Conservation (phyloP, 2,113 vertebrate species). For the Oreamnos americanus region DNA sequence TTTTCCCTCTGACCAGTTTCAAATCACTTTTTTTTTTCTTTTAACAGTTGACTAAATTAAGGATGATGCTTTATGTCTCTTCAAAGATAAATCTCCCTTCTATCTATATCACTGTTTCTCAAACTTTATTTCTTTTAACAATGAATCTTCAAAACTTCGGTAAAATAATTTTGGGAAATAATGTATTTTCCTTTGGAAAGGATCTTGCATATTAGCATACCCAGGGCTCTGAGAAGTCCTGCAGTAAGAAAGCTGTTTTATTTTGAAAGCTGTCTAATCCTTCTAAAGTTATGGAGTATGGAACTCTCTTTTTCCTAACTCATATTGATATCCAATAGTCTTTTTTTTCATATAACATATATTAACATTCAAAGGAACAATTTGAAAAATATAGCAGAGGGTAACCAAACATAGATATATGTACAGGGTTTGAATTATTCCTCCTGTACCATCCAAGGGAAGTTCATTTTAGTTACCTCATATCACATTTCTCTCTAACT, state of each 20-base stretch:
- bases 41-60: not conserved
- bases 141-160: not conserved
- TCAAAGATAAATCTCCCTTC: not conserved
- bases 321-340: not conserved
- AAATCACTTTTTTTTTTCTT: not conserved
- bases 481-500: not conserved
- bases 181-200: not conserved
- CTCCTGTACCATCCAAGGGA: not conserved
- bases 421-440: not conserved
- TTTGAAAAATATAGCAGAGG: not conserved
- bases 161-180: not conserved
- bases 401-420: not conserved
- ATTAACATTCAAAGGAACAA: not conserved
- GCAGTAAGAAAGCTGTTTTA: not conserved
- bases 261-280: not conserved
- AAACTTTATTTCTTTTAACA: not conserved
- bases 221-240: not conserved
- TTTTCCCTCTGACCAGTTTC: not conserved
- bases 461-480: not conserved
- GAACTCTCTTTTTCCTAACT: not conserved
- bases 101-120: not conserved
- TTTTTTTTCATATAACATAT: not conserved
- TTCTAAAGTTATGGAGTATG: not conserved
- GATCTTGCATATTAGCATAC: not conserved
- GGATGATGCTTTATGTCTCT: not conserved